These are phyloP conservation scores for Rattus norvegicus DNA, from an alignment of 2,113 vertebrate species.

Conservation along the genomic window GRCr8 NC_086028.1:1237501-1238000, in stretches of 20 bases:
- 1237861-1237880: not conserved
- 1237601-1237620: not conserved
- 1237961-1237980: not conserved
- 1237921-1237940: conserved; percentile 9
- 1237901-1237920: not conserved
- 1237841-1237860: not conserved
- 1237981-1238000: conserved; percentile 19
- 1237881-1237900: no score
- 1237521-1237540: conserved; percentile 14
- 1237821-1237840: not conserved
- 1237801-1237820: not conserved
- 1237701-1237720: no score
- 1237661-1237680: no score
- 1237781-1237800: not conserved
- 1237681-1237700: no score
- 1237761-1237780: not conserved
- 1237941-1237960: not conserved
- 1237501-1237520: conserved; percentile 80
- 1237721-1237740: no score
- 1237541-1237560: not conserved
- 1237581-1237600: not conserved
- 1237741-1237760: no score
- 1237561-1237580: not conserved
- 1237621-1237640: not conserved
- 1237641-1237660: no score